A percentile compares a stretch with the other conserved stretches of the same genome.
phyloP scores from a whole-genome alignment of 2,113 vertebrate genomes.

The Tricholaema leucomelas region DNA sequence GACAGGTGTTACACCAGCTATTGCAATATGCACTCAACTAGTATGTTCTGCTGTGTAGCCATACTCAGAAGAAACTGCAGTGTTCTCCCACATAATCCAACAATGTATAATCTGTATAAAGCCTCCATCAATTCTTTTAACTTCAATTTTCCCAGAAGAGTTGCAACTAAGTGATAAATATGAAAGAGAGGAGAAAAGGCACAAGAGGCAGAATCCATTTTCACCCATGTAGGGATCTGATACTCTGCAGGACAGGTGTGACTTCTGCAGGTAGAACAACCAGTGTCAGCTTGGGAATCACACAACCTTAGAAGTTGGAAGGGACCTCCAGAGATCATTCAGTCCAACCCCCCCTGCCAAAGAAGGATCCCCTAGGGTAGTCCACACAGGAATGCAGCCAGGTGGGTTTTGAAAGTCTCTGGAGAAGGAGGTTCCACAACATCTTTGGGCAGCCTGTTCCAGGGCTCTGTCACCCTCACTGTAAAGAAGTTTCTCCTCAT shows the following conservation, averaged over 20 bases:
- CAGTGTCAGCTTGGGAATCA: rapidly evolving
- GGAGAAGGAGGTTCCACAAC: too few relatives aligned
- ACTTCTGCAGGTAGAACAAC: neutral
- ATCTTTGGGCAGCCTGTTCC: too few relatives aligned
- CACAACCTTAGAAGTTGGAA: too few relatives aligned
- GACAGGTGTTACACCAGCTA: neutral
- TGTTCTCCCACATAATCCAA: neutral
- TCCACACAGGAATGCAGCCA: too few relatives aligned
- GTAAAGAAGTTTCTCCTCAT: too few relatives aligned
- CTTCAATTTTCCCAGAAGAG: neutral
- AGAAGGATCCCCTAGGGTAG: too few relatives aligned
- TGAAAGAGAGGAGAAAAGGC: neutral
- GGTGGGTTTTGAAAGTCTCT: too few relatives aligned
- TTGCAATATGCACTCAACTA: neutral
- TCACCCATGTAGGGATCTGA: neutral
- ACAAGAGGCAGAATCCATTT: neutral
- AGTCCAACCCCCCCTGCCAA: too few relatives aligned
- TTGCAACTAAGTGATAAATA: neutral
- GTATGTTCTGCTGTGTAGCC: neutral
- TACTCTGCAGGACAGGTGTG: neutral
- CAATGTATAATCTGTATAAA: neutral
- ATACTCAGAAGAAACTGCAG: neutral
- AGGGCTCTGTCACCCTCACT: too few relatives aligned
- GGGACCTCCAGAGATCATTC: neutral
- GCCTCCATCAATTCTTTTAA: neutral